Evolutionary conservation across 1,140 invertebrate species (phyloP).

Genomic region (Muscidifurax raptorellus): DNA sequence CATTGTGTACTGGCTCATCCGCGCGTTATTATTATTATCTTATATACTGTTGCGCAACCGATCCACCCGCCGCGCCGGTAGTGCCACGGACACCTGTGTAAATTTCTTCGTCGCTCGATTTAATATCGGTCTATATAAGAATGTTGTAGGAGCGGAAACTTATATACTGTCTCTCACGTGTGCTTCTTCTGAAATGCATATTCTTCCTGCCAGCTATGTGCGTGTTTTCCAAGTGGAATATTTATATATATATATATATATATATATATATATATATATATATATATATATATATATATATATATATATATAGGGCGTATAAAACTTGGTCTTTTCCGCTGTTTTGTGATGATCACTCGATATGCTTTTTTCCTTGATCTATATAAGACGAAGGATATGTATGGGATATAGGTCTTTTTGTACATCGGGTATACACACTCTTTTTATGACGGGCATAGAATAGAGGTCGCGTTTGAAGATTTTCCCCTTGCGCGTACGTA

Average conservation of each 20-base stretch:
- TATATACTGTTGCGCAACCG: not conserved
- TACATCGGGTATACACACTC: too few relatives aligned
- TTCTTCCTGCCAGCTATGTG: not conserved
- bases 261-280: too few relatives aligned
- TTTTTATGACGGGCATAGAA: too few relatives aligned
- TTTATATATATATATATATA: too few relatives aligned
- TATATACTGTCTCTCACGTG: not conserved
- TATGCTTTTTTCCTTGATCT: too few relatives aligned
- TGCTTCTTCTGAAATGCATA: conserved; percentile 19
- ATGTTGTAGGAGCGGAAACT: conserved; percentile 25
- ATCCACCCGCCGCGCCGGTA: not conserved
- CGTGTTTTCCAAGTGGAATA: not conserved
- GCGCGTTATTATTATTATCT: not conserved
- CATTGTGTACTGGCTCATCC: too few relatives aligned
- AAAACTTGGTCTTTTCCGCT: not conserved
- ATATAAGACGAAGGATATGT: too few relatives aligned
- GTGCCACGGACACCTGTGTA: conserved; percentile 25
- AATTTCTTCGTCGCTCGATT: conserved; percentile 27
- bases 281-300: too few relatives aligned
- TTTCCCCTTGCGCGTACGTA: too few relatives aligned
- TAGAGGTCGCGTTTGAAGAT: too few relatives aligned
- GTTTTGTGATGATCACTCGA: not conserved
- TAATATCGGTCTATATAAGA: not conserved
- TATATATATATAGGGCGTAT: too few relatives aligned
- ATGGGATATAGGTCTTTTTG: too few relatives aligned